These are phyloP conservation scores for Darevskia nairensis DNA, from an alignment of 2,797 vertebrate species.

Conservation along the genomic window DNA sequence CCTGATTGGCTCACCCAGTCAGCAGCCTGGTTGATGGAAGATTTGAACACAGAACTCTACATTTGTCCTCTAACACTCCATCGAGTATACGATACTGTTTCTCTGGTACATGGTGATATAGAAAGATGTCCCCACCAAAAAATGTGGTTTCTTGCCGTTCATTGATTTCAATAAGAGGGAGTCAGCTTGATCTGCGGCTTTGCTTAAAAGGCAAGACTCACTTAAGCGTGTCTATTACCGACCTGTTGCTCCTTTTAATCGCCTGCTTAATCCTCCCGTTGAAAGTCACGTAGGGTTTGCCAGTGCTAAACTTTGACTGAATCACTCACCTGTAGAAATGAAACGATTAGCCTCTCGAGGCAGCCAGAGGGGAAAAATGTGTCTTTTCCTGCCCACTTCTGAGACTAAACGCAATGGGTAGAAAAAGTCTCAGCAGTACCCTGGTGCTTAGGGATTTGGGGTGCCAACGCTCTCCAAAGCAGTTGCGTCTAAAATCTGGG, in stretches of 20 bases:
- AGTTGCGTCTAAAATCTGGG: conserved; percentile 51
- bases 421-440: not conserved
- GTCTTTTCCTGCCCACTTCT: not conserved
- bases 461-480: not conserved
- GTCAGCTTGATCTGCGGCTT: not conserved
- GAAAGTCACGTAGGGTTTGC: not conserved
- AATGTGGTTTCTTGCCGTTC: too few species aligned
- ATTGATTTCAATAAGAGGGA: too few species aligned
- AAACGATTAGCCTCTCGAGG: not conserved
- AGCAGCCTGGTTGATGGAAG: not conserved
- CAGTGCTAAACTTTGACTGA: not conserved
- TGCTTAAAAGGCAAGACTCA: not conserved
- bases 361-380: not conserved
- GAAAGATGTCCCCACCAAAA: too few species aligned
- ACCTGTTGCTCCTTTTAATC: not conserved
- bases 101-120: not conserved
- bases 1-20: not conserved
- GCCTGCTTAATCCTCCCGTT: not conserved
- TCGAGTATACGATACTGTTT: not conserved
- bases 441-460: not conserved
- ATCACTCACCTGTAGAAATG: not conserved
- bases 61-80: not conserved
- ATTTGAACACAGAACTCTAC: not conserved
- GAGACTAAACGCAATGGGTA: too few species aligned
- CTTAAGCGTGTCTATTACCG: not conserved